Evolutionary conservation across 2,113 vertebrate species (phyloP), one percentile per base, ranked within the genome.

Genomic region (Pyrgilauda ruficollis): DNA sequence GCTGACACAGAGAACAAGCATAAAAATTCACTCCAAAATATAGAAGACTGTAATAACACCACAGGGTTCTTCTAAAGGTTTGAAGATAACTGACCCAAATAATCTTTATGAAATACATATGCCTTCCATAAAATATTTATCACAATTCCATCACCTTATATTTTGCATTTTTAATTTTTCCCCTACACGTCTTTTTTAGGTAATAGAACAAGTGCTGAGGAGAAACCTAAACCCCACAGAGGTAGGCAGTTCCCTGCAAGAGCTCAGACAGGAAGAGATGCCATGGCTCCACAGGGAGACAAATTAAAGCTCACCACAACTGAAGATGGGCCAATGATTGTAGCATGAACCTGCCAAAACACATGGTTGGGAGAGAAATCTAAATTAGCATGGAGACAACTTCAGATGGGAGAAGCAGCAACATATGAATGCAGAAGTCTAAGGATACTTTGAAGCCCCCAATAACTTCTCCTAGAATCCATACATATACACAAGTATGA

Each of bases 371-470:
- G 44, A 69, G 8, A 61, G 16, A 95, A 94, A 30, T 59, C 31
- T 13, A 74, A 87, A 47, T 47, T 21, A 75, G 7, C 19, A 49
- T 0, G 3, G 37, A 21, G 37, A 44, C 6, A 12, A 19, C 30
- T 87, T 63, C 4, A 55, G n/a, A 5, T n/a, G 20, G 35, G 33
- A 76, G 35, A 83, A 79, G 49, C 10, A 79, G 13, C 20, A 20
- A 50, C 0, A 0, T 15, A 22, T 9, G 20, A 39, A 68, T 22
- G 7, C 4, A 5, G 30, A 10, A 1, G 2, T 16, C 26, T 35
- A 26, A 55, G 39, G 61, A 52, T 9, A 52, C 11, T 76, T n/a
- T 46, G 33, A 92, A 83, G 43, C 14, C 27, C 30, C 22, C 18
- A 14, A 17, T 46, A 62, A 15, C 15, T 61, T 61, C 15, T 52